Evolutionary conservation across 2,888 invertebrate genomes (phyloP).

Genomic region (Ichneumon xanthorius): DNA sequence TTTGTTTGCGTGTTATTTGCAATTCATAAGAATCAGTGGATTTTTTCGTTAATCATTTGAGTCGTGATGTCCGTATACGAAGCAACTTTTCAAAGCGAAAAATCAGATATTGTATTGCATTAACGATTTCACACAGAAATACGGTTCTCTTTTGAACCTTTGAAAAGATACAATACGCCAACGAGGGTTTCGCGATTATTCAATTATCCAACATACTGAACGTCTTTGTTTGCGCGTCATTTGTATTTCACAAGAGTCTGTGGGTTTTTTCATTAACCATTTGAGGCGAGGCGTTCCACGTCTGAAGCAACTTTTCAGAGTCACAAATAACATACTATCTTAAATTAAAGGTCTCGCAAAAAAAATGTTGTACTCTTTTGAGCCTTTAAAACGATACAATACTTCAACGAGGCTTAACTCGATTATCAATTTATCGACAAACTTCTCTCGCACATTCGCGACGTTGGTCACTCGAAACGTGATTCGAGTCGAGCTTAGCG

Average conservation of each 20-base stretch:
- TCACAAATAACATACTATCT: background rate
- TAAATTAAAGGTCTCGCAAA: background rate
- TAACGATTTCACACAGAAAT: background rate
- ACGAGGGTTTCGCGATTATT: background rate
- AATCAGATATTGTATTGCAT: background rate
- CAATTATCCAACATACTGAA: background rate
- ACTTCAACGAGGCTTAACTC: background rate
- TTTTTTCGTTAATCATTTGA: background rate
- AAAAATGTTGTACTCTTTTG: background rate
- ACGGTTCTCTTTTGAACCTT: too few species aligned
- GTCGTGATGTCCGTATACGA: background rate
- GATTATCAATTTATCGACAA: background rate
- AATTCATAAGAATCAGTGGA: background rate
- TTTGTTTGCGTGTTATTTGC: constrained; percentile 38
- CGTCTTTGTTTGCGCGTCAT: constrained; percentile 39
- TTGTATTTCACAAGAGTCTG: background rate
- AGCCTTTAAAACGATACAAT: background rate
- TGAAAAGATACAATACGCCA: background rate
- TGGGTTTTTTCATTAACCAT: background rate
- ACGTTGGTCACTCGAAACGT: background rate
- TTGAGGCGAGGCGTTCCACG: background rate
- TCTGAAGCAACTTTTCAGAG: background rate
- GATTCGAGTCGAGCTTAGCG: background rate
- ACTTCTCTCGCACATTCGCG: background rate
- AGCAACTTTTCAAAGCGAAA: background rate